Conservation (phyloP, 2,888 invertebrate genomes). For the Tenthredo scrophulariae region DNA sequence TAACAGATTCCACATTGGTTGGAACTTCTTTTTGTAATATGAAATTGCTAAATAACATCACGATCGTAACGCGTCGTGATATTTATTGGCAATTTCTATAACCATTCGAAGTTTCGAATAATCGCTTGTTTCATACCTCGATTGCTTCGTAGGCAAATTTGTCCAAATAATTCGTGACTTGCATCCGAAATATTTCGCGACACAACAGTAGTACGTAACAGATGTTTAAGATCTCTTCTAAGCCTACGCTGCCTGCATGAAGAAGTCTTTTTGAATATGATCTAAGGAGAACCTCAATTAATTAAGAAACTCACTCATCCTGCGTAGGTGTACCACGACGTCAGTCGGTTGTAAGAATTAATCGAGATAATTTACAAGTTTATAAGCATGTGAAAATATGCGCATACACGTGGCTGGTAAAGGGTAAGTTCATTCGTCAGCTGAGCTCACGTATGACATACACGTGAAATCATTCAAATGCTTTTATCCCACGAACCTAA, state of each 20-base stretch:
- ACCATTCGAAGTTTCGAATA: background rate
- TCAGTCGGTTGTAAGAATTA: conserved; percentile 35
- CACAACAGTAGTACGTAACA: background rate
- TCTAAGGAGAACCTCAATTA: conserved; percentile 19
- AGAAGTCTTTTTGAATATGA: background rate
- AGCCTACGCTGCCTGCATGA: background rate
- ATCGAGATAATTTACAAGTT: background rate
- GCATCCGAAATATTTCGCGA: background rate
- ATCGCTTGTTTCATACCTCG: background rate
- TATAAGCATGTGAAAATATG: conserved; percentile 30
- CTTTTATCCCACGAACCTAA: background rate
- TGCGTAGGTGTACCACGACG: conserved; percentile 37
- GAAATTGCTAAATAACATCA: background rate
- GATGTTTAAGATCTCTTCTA: conserved; percentile 20
- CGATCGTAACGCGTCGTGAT: background rate
- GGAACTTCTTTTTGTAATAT: background rate
- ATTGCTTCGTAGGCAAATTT: background rate
- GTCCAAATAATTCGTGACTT: background rate
- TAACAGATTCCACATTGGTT: background rate
- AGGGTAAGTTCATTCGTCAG: conserved; percentile 10
- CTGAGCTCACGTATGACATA: background rate
- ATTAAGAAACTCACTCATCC: conserved; percentile 26
- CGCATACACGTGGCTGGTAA: background rate
- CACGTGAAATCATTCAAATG: conserved; percentile 5
- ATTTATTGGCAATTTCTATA: background rate